Conservation (phyloP, 2,113 vertebrate genomes). For the Microcebus ravelobensis region DNA sequence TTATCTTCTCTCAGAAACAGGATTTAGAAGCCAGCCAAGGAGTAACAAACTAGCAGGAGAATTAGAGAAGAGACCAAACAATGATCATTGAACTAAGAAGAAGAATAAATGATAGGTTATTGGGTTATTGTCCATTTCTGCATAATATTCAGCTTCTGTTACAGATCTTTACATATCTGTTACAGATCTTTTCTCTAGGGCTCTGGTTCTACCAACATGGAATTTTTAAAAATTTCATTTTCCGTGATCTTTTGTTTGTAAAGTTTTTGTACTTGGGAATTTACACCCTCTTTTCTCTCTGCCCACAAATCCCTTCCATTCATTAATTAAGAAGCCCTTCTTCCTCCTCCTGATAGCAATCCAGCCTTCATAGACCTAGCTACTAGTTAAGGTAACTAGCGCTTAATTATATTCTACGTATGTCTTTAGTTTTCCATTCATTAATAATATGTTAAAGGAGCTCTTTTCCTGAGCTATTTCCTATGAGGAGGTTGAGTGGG, state of each 20-base stretch:
- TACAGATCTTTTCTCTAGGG: not conserved
- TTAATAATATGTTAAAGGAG: not conserved
- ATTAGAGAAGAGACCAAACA: slow-evolving; percentile 1
- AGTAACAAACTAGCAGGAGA: slow-evolving; percentile 39
- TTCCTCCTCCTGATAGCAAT: not conserved
- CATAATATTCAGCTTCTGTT: not conserved
- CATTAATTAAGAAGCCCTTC: not conserved
- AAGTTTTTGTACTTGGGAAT: not conserved
- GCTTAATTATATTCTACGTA: not conserved
- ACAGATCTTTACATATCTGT: not conserved
- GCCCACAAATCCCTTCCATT: not conserved
- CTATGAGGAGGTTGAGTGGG: not conserved
- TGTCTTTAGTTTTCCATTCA: not conserved
- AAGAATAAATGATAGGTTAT: not conserved
- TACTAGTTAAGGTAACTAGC: not conserved
- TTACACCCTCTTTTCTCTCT: not conserved
- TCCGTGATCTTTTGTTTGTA: not conserved
- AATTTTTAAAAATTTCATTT: not conserved
- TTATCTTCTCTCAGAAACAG: slow-evolving; percentile 50
- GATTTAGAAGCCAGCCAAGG: slow-evolving; percentile 52
- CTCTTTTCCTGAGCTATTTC: not conserved
- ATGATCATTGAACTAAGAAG: slow-evolving; percentile 32
- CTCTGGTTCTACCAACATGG: not conserved
- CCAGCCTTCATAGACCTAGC: not conserved
- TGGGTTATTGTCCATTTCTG: not conserved